Evolutionary conservation across 2,797 vertebrate genomes (phyloP).

Genomic region (Enteromius argenteus): DNA sequence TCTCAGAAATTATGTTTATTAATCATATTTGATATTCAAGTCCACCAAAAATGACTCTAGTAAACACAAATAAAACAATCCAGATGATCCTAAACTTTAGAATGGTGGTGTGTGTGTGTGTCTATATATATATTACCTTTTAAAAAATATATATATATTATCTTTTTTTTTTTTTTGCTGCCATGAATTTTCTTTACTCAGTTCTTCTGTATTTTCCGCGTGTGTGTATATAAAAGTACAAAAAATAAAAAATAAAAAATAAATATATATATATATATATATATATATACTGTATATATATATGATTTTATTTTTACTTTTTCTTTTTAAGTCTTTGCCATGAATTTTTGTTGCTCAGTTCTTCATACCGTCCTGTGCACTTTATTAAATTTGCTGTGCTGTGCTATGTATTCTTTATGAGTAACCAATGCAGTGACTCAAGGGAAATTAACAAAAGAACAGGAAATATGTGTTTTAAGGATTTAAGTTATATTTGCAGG

Average conservation of each 20-base stretch:
- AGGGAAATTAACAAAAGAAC: conserved; percentile 6
- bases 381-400: conserved; percentile 9
- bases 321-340: not conserved
- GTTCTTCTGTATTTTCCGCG: no score
- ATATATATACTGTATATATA: no score
- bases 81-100: not conserved
- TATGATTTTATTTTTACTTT: not conserved
- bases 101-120: not conserved
- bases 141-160: no score
- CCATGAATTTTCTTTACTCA: no score
- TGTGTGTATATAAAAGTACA: no score
- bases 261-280: no score
- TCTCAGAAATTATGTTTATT: not conserved
- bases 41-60: not conserved
- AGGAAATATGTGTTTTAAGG: conserved; percentile 31
- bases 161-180: no score
- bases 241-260: no score
- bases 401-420: not conserved
- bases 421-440: not conserved
- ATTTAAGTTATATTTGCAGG: not conserved
- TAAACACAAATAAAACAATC: not conserved
- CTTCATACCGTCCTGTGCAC: not conserved
- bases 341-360: not conserved
- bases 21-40: not conserved
- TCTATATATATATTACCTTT: no score